Percentiles rank a stretch among this genome's conserved stretches.
Conservation (phyloP, 2,888 invertebrate species). For the Anaspis maculata region DNA sequence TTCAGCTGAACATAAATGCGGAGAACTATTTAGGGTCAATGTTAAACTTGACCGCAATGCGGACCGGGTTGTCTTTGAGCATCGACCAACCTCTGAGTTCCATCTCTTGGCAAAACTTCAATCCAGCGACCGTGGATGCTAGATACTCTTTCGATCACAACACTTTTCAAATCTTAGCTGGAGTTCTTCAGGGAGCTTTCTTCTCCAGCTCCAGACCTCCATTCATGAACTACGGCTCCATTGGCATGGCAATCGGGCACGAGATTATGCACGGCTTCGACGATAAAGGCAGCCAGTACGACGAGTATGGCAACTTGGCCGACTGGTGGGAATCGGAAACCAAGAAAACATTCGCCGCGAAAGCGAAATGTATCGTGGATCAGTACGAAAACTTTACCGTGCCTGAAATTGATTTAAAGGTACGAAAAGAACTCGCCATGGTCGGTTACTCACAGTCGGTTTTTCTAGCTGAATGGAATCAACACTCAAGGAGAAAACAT, state of each 20-base stretch:
- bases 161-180: slow-evolving; percentile 62
- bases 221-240: slow-evolving; percentile 80
- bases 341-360: slow-evolving; percentile 65
- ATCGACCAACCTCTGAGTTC: too few species aligned
- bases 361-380: slow-evolving; percentile 75
- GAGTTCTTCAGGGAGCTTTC: slow-evolving; percentile 78
- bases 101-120: too few species aligned
- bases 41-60: too few species aligned
- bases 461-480: slow-evolving; percentile 81
- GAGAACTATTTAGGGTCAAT: too few species aligned
- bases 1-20: slow-evolving; percentile 6
- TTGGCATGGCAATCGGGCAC: slow-evolving; percentile 78
- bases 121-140: too few species aligned
- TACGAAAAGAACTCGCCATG: too few species aligned
- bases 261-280: slow-evolving; percentile 82
- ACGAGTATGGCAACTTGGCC: slow-evolving; percentile 73
- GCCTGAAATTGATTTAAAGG: slow-evolving; percentile 59
- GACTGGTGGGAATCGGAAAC: slow-evolving; percentile 84
- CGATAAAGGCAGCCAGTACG: slow-evolving; percentile 76
- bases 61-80: too few species aligned
- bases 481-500: slow-evolving; percentile 89
- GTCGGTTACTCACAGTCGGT: too few species aligned
- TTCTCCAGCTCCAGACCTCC: slow-evolving; percentile 73
- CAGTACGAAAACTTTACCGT: slow-evolving; percentile 83
- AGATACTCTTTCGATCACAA: slow-evolving; percentile 48